Base-by-base conservation (phyloP, 2,797 vertebrate genomes). In the Naso thynnoides region DNA sequence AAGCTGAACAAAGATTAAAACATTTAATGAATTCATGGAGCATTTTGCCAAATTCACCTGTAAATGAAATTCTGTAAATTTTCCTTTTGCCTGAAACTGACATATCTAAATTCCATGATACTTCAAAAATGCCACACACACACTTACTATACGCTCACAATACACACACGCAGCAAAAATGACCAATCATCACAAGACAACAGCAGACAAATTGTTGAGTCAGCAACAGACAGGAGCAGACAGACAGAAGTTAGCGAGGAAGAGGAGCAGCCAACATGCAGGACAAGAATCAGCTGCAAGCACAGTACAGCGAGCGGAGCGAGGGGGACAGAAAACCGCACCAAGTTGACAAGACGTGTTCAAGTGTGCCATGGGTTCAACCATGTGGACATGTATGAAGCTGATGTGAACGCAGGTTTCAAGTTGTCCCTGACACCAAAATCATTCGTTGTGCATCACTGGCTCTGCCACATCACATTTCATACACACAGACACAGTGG, bases 201-300 rank as follows among this genome's bases (percentile, higher is more conserved):
- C 1, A 31, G 59, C 42, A 45, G 45, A 58, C 39, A 48, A 14
- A 62, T 24, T 65, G 44, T 2, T 31, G 45, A 68, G 57, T 66
- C 38, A 73, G 48, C 9, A 52, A 71, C 78, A 36, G 21, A 56
- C 60, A 23, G 50, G 42, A 29, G 58, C 76, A 73, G 75, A 62
- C 61, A 70, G 80, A 72, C 64, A 44, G 54, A 33, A 33, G 76
- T 68, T 45, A 66, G 57, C 5, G 67, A 78, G 83, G 56, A 68
- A 71, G 31, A 39, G 45, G 10, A 1, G 73, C 66, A 86, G 84
- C 49, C 76, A 56, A 23, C 75, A 86, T 83, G 83, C 86, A 80
- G 83, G 60, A 75, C 53, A 14, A 45, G 57, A 70, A 75, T 56
- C 63, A 78, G 78, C 62, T 26, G 63, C 56, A 72, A 66, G 69